Conservation (phyloP, 2,797 vertebrate species). For the Natrix natrix region DNA sequence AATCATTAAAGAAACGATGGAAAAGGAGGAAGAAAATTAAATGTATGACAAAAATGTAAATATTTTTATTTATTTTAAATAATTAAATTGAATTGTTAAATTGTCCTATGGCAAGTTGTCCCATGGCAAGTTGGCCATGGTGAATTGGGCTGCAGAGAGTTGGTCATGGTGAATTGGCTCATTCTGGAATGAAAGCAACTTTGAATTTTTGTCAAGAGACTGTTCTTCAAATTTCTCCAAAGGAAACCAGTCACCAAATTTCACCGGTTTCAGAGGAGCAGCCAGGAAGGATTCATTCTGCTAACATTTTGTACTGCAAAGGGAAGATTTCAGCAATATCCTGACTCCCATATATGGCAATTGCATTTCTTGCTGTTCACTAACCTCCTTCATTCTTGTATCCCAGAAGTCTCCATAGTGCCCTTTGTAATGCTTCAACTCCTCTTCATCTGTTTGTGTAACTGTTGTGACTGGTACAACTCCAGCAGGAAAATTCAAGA, state of each 20-base stretch:
- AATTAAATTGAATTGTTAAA: neutral
- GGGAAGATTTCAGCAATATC: neutral
- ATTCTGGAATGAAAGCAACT: neutral
- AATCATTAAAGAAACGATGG: neutral
- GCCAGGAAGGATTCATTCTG: neutral
- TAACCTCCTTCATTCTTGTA: constrained; percentile 64
- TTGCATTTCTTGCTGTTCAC: neutral
- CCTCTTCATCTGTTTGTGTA: constrained; percentile 78
- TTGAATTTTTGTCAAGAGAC: neutral
- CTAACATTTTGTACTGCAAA: neutral
- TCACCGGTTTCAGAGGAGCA: neutral
- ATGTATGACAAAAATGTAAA: neutral
- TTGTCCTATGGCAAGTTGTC: neutral
- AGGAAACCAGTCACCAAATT: neutral
- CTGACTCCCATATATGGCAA: neutral
- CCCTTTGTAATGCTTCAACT: constrained; percentile 75
- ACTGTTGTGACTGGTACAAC: constrained; percentile 80
- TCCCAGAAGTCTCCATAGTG: constrained; percentile 76
- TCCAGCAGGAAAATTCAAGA: constrained; percentile 85
- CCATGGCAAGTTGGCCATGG: too few relatives aligned
- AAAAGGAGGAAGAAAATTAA: neutral
- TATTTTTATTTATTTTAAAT: neutral
- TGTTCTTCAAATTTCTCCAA: neutral
- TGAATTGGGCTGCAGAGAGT: too few relatives aligned
- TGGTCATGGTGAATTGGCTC: neutral